Evolutionary conservation across 2,888 invertebrate genomes (phyloP).

Genomic region (Ophonus ardosiacus): DNA sequence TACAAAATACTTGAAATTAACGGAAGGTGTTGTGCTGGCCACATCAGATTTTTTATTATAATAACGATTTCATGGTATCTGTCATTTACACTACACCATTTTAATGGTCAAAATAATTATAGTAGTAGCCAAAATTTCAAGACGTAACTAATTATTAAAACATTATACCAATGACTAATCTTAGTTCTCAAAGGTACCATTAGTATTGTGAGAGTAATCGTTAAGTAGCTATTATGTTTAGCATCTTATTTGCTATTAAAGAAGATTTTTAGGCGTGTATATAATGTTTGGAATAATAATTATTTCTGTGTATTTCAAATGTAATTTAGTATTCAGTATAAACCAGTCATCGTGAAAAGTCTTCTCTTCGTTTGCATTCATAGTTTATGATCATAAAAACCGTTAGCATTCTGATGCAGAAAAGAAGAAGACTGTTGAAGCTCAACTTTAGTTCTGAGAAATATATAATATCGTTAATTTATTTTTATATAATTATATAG

Average conservation of each 20-base stretch:
- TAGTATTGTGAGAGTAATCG: background rate
- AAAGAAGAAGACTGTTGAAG: too few relatives aligned
- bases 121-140: conserved; percentile 4
- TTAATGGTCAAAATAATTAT: conserved; percentile 26
- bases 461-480: too few relatives aligned
- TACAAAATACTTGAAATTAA: too few relatives aligned
- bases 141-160: conserved; percentile 5
- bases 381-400: background rate
- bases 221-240: background rate
- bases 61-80: conserved; percentile 10
- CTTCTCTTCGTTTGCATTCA: background rate
- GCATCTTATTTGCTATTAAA: background rate
- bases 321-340: background rate
- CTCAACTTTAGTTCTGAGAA: too few relatives aligned
- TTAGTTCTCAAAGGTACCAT: background rate
- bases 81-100: conserved; percentile 2
- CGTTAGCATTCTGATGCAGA: background rate
- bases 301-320: background rate
- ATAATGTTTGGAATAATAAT: background rate
- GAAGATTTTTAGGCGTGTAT: background rate
- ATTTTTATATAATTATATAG: too few relatives aligned
- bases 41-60: conserved; percentile 16
- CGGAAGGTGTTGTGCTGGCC: too few relatives aligned
- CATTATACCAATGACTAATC: background rate
- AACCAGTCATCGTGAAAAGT: background rate